These are phyloP conservation scores for Acronicta leporina DNA, from an alignment of 2,888 invertebrate species.

Conservation along the genomic window DNA sequence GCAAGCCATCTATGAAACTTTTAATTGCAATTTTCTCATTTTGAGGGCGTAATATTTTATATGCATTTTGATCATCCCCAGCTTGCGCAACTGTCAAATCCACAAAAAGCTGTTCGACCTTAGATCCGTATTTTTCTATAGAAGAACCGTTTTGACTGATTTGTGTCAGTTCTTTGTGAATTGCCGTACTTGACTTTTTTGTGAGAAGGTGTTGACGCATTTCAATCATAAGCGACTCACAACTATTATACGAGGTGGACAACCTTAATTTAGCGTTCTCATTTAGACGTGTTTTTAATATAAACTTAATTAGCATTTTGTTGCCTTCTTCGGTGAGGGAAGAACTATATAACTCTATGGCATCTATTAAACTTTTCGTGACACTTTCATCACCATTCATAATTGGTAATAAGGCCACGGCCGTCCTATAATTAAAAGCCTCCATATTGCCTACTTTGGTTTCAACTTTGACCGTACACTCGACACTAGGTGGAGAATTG, in stretches of 20 bases:
- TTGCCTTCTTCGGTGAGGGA: constrained; percentile 1
- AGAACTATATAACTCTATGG: constrained; percentile 3
- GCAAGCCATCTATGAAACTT: constrained; percentile 2
- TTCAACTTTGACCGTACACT: neutral
- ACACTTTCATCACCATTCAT: constrained; percentile 8
- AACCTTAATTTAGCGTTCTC: neutral
- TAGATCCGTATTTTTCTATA: constrained; percentile 2
- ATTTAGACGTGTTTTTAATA: neutral
- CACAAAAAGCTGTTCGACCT: constrained; percentile 2
- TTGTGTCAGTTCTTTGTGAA: neutral
- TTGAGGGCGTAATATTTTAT: neutral
- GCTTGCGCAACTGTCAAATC: neutral
- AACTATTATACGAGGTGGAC: neutral
- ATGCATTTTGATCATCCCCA: neutral
- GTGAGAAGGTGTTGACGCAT: neutral
- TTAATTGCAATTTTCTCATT: neutral
- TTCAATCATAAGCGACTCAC: neutral
- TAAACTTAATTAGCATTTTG: neutral
- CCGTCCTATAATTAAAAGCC: neutral
- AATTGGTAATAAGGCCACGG: neutral
- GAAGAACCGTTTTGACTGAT: constrained; percentile 1
- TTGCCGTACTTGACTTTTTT: neutral
- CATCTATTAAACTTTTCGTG: constrained; percentile 3
- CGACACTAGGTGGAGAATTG: neutral
- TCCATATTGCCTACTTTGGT: neutral